phyloP scores from a whole-genome alignment of 2,797 vertebrate species.

The Characodon lateralis region DNA sequence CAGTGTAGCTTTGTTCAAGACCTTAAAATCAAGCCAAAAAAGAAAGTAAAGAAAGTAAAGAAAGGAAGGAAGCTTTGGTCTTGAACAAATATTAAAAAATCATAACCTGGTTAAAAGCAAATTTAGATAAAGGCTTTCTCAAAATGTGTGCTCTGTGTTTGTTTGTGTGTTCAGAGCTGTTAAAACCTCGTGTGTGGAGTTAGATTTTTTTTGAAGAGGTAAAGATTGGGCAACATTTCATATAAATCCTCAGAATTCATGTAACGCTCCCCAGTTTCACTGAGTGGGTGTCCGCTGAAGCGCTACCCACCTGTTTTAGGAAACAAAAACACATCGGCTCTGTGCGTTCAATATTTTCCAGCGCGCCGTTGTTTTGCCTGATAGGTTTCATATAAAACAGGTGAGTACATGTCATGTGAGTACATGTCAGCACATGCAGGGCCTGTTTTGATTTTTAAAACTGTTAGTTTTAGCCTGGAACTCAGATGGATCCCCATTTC shows the following conservation, averaged over 20 bases:
- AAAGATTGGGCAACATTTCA: conserved; percentile 4
- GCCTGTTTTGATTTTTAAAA: background rate
- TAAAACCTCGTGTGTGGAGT: background rate
- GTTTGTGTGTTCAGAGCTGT: background rate
- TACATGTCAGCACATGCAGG: background rate
- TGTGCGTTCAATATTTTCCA: conserved; percentile 19
- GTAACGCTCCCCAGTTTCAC: conserved; percentile 14
- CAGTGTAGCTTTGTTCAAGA: too few species aligned
- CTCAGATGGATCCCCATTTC: background rate
- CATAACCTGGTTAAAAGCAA: background rate
- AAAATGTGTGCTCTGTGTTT: background rate
- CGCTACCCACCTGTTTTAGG: conserved; percentile 7
- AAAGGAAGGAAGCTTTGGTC: background rate
- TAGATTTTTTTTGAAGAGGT: background rate
- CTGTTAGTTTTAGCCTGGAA: background rate
- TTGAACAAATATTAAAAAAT: background rate
- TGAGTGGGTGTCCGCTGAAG: conserved; percentile 2
- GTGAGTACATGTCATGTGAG: too few species aligned
- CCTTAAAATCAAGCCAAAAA: background rate
- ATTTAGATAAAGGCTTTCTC: background rate
- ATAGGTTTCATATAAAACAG: background rate
- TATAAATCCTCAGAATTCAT: conserved; percentile 21
- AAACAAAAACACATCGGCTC: conserved; percentile 9
- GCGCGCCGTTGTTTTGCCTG: background rate
- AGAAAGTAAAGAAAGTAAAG: background rate